A percentile compares a stretch with the other conserved stretches of the same genome.
Evolutionary conservation across 1,140 invertebrate genomes (phyloP).

Genomic region (Panonychus citri): DNA sequence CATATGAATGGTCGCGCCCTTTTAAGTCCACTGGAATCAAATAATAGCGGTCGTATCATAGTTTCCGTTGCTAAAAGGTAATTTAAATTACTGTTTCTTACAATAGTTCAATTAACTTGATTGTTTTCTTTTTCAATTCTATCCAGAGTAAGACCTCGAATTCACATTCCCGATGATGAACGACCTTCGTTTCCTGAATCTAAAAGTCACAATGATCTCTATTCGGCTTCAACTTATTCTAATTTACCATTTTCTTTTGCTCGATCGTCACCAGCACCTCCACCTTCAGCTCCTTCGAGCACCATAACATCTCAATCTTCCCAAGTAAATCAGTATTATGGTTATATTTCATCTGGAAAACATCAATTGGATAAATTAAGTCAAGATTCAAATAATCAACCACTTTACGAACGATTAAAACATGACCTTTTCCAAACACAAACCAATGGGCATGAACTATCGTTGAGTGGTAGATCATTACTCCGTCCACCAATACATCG

Average conservation of each 20-base stretch:
- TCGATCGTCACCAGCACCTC: not conserved
- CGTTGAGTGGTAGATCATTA: too few species aligned
- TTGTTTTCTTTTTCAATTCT: too few species aligned
- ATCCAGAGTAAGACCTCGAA: not conserved
- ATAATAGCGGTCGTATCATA: conserved; percentile 3
- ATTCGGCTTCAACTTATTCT: not conserved
- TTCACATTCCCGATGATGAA: not conserved
- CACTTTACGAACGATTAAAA: not conserved
- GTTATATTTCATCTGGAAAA: not conserved
- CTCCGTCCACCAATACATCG: too few species aligned
- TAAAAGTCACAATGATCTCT: not conserved
- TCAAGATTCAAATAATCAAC: not conserved
- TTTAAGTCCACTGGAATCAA: not conserved
- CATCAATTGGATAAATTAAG: not conserved
- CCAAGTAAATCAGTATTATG: not conserved
- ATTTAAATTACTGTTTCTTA: not conserved
- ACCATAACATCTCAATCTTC: not conserved
- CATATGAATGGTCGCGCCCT: not conserved
- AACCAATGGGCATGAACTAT: too few species aligned
- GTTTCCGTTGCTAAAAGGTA: conserved; percentile 4
- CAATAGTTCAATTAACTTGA: not conserved
- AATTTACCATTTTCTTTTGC: not conserved
- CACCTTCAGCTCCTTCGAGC: not conserved
- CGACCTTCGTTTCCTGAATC: not conserved
- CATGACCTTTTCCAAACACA: not conserved